Conservation (phyloP, 2,888 invertebrate species). For the Scrobipalpa atriplicella region DNA sequence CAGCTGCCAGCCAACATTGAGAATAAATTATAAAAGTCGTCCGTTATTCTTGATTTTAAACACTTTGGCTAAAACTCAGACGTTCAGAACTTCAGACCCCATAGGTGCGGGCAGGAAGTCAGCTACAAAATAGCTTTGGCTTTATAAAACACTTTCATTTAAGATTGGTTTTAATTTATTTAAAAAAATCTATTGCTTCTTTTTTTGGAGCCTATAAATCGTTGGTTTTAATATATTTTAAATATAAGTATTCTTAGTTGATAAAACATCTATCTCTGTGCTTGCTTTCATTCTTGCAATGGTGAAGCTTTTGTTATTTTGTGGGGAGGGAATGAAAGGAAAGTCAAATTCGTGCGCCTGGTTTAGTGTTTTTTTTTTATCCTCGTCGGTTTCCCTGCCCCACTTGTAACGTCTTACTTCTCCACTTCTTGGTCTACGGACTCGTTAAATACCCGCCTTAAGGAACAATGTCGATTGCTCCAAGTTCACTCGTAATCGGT, state of each 20-base stretch:
- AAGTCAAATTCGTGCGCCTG: too few relatives aligned
- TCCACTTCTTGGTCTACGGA: neutral
- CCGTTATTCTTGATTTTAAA: neutral
- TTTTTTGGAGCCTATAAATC: too few relatives aligned
- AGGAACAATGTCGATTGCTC: neutral
- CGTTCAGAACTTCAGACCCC: too few relatives aligned
- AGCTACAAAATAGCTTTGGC: neutral
- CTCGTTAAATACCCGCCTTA: neutral
- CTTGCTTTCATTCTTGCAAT: too few relatives aligned
- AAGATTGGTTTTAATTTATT: too few relatives aligned
- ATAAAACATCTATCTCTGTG: too few relatives aligned
- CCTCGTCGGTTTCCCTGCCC: neutral
- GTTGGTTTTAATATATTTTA: too few relatives aligned
- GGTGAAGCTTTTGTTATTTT: too few relatives aligned
- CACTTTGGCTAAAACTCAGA: slow-evolving; percentile 11
- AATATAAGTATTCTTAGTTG: too few relatives aligned
- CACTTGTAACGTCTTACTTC: neutral
- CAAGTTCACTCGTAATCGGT: neutral
- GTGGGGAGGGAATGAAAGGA: too few relatives aligned
- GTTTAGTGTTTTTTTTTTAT: neutral
- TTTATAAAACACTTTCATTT: neutral
- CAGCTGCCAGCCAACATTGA: neutral
- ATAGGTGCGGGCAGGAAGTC: neutral
- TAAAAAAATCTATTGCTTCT: too few relatives aligned
- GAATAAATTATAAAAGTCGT: slow-evolving; percentile 13